These are phyloP conservation scores for Drosophila eugracilis DNA, from an alignment of 1,140 invertebrate genomes.

Conservation along the genomic window DNA sequence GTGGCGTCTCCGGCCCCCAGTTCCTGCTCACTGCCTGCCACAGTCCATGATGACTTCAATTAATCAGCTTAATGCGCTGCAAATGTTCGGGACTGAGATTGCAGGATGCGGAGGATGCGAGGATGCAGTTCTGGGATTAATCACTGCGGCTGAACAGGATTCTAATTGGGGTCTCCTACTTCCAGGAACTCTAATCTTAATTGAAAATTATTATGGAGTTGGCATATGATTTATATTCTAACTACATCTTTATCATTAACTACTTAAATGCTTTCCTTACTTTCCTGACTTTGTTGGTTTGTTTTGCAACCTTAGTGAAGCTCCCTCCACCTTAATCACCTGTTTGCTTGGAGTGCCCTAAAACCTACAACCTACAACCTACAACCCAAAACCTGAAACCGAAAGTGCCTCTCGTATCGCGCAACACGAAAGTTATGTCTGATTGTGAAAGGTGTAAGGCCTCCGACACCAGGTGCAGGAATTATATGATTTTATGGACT, in stretches of 20 bases:
- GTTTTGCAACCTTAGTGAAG: not conserved
- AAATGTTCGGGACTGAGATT: slow-evolving; percentile 66
- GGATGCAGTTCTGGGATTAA: slow-evolving; percentile 35
- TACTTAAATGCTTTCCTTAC: too few relatives aligned
- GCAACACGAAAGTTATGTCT: slow-evolving; percentile 41
- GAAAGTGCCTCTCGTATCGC: slow-evolving; percentile 9
- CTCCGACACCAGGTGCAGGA: slow-evolving; percentile 49
- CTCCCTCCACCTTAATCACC: not conserved
- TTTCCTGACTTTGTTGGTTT: too few relatives aligned
- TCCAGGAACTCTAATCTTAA: not conserved
- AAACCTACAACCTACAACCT: too few relatives aligned
- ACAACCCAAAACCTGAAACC: slow-evolving; percentile 24
- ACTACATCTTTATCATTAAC: too few relatives aligned
- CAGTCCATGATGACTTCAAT: slow-evolving; percentile 76
- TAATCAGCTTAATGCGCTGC: slow-evolving; percentile 72
- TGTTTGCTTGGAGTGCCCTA: slow-evolving; percentile 11
- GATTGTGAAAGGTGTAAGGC: slow-evolving; percentile 62
- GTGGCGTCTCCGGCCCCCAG: slow-evolving; percentile 42
- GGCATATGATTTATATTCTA: not conserved
- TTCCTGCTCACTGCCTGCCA: slow-evolving; percentile 59
- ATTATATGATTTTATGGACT: slow-evolving; percentile 47
- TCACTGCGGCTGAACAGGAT: slow-evolving; percentile 22
- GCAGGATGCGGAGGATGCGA: slow-evolving; percentile 29
- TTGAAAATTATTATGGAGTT: not conserved
- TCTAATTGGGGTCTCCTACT: slow-evolving; percentile 19